Conservation (phyloP, 1,140 invertebrate species). For the Globodera ellingtonae region DNA sequence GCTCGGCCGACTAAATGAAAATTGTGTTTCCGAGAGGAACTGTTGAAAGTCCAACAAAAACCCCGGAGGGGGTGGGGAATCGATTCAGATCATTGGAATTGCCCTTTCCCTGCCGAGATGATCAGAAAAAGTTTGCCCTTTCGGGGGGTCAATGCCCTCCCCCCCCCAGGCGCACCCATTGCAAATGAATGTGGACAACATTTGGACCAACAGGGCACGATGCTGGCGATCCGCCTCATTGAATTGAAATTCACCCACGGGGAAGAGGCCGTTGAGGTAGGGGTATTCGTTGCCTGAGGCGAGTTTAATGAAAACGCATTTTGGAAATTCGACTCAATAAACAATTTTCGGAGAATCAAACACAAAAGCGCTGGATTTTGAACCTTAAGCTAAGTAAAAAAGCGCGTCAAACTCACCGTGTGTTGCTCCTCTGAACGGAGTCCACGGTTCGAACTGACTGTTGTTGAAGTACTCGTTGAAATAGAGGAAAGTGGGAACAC, state of each 20-base stretch:
- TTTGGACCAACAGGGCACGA: constrained; percentile 13
- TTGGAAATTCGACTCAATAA: too few relatives aligned
- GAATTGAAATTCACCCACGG: constrained; percentile 46
- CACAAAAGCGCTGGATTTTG: too few relatives aligned
- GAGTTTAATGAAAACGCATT: neutral
- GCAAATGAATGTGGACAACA: constrained; percentile 8
- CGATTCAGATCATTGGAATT: neutral
- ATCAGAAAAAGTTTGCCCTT: neutral
- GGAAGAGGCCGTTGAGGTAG: constrained; percentile 41
- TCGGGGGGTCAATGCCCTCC: too few relatives aligned
- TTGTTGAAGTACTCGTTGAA: constrained; percentile 44
- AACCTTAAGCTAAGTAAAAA: too few relatives aligned
- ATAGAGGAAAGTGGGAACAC: constrained; percentile 39
- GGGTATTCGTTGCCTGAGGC: constrained; percentile 42
- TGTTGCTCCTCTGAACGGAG: constrained; percentile 30
- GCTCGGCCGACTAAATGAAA: neutral
- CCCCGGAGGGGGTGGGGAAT: neutral
- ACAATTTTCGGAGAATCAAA: too few relatives aligned
- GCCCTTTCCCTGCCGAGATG: neutral
- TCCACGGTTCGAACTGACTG: constrained; percentile 32
- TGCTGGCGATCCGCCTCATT: constrained; percentile 29
- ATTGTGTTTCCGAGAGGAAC: too few relatives aligned
- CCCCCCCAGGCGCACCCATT: neutral
- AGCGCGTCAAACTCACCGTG: constrained; percentile 18
- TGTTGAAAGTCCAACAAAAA: too few relatives aligned